phyloP scores from a whole-genome alignment of 2,113 vertebrate genomes.

The Scatophagus argus region DNA sequence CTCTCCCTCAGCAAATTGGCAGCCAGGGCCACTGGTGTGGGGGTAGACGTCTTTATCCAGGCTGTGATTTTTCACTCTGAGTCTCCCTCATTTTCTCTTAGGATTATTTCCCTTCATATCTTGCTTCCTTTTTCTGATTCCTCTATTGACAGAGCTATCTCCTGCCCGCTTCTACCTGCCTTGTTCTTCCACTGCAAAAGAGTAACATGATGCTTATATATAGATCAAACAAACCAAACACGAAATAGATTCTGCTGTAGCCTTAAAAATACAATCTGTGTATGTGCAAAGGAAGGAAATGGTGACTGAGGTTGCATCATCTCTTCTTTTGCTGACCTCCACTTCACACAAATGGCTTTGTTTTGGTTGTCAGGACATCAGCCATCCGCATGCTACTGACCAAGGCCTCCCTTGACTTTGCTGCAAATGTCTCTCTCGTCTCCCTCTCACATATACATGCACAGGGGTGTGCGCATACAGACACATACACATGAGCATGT shows the following conservation, averaged over 20 bases:
- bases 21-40: constrained; percentile 57
- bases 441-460: constrained; percentile 66
- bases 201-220: constrained; percentile 28
- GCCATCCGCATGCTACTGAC: constrained; percentile 63
- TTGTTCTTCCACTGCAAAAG: constrained; percentile 16
- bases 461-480: constrained; percentile 54
- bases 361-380: constrained; percentile 79
- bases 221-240: constrained; percentile 38
- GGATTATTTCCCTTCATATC: constrained; percentile 5
- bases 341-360: constrained; percentile 63
- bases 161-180: constrained; percentile 2
- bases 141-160: background rate
- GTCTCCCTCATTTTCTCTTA: constrained; percentile 6
- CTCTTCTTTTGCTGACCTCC: constrained; percentile 44
- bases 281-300: background rate
- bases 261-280: constrained; percentile 23
- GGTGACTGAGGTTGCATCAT: background rate
- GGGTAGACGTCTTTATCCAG: constrained; percentile 73
- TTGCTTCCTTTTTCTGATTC: background rate
- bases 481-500: constrained; percentile 64
- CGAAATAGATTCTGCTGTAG: background rate
- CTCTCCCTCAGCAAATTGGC: constrained; percentile 62
- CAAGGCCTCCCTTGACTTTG: constrained; percentile 75
- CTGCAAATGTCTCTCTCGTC: constrained; percentile 71
- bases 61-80: constrained; percentile 35